Base-by-base conservation (phyloP, 92 coral and sea anemone species). In the Porites lobata region DNA sequence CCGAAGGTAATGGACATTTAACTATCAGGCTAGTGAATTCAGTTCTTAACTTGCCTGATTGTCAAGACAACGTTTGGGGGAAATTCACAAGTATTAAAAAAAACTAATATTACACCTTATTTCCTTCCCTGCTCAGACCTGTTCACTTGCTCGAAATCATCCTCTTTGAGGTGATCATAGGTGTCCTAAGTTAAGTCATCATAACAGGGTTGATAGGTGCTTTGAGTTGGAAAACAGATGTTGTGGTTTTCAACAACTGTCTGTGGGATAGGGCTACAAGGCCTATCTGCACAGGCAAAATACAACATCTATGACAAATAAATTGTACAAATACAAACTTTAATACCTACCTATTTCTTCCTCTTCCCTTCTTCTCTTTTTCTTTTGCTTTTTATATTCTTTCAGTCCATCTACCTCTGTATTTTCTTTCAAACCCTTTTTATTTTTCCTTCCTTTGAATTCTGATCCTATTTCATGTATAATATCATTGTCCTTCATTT, bases 181-280 rank as follows among this genome's bases (percentile, higher is more conserved):
- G 91, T 90, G 91, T 86, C 91, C 93, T 79, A 89, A 90, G 86
- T 70, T 89, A 76, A 24, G 80, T 85, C 93, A 69, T 85, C 86
- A 85, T 38, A 14, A 62, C 79, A 78, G 90, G 90, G 62, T 43
- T 50, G 50, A 26, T 18, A 26, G 56, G 7, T 15, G 6, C 29
- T 56, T 10, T 56, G 61, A 10, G 61, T 10, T 56, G 13, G 11
- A 14, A 56, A 56, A 56, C 11, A 14, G 1, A 56, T 56, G 11
- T 2, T 2, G 61, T 10, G 13, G 13, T 56, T 56, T 56, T 56
- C 4, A 10, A 56, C 61, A 56, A 56, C 61, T 56, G 15, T 2
- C 12, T 3, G 15, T 14, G 15, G 5, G 17, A 10, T 56, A 8
- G 61, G 61, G 61, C 15, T 10, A 14, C 8, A 9, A 9, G 61